Conservation (phyloP, 1,140 invertebrate species). For the Argopecten irradians region DNA sequence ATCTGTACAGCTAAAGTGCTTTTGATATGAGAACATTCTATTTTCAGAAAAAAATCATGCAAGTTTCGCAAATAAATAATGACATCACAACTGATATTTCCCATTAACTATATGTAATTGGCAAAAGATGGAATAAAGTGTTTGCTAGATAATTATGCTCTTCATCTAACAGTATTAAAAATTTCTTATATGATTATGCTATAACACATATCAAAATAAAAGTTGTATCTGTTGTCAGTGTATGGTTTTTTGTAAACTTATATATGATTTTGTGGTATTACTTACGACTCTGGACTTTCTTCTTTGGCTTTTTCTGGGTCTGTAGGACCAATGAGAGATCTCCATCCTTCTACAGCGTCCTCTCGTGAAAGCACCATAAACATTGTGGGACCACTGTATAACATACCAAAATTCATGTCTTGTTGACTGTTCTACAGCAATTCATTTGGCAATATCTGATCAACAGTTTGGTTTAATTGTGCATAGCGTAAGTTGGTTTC, state of each 20-base stretch:
- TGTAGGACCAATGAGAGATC: conserved; percentile 72
- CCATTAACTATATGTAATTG: neutral
- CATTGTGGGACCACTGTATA: conserved; percentile 75
- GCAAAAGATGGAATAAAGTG: neutral
- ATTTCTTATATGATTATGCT: neutral
- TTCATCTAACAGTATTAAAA: neutral
- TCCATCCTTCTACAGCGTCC: conserved; percentile 75
- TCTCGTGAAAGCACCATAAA: conserved; percentile 76
- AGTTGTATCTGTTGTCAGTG: neutral
- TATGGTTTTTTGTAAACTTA: neutral
- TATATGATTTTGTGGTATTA: conserved; percentile 27
- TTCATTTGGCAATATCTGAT: neutral
- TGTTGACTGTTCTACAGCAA: no score
- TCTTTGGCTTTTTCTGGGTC: conserved; percentile 74
- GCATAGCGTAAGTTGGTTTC: neutral
- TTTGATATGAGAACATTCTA: no score
- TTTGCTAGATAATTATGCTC: neutral
- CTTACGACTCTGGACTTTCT: conserved; percentile 72
- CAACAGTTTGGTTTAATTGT: neutral
- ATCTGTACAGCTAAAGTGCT: no score
- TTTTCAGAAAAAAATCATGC: no score
- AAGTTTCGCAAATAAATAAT: no score
- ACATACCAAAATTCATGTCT: no score
- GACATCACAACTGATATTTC: neutral
- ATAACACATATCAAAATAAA: neutral